Percentiles rank a stretch among this genome's conserved stretches.
Evolutionary conservation across 2,888 invertebrate species (phyloP).

Genomic region (Syritta pipiens): DNA sequence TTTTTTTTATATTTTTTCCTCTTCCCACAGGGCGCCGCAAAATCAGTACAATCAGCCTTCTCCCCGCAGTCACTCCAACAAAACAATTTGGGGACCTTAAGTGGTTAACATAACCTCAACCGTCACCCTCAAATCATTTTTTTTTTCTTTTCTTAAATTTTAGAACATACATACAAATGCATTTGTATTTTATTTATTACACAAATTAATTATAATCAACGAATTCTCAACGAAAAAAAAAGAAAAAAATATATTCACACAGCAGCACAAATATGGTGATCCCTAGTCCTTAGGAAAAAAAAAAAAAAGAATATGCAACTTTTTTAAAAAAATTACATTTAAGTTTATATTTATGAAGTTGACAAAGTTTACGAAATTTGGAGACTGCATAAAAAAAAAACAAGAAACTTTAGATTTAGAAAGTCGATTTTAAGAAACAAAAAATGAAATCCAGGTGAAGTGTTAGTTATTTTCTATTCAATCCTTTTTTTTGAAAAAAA

Average conservation of each 20-base stretch:
- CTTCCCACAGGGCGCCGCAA: slow-evolving; percentile 85
- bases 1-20: slow-evolving; percentile 10
- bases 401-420: too few species aligned
- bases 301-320: slow-evolving; percentile 4
- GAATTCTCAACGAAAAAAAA: slow-evolving; percentile 35
- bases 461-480: slow-evolving; percentile 19
- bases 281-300: slow-evolving; percentile 65
- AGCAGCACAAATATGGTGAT: slow-evolving; percentile 59
- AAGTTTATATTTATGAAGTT: slow-evolving; percentile 10
- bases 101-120: slow-evolving; percentile 31
- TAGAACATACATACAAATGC: too few species aligned
- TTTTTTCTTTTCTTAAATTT: too few species aligned
- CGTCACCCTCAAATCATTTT: too few species aligned
- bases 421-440: too few species aligned
- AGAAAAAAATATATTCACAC: slow-evolving; percentile 28
- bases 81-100: slow-evolving; percentile 36
- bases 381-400: slow-evolving; percentile 61
- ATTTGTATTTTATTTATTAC: slow-evolving; percentile 53
- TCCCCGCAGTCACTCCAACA: slow-evolving; percentile 78
- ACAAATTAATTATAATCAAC: slow-evolving; percentile 23
- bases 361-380: slow-evolving; percentile 45
- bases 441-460: slow-evolving; percentile 39
- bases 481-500: too few species aligned
- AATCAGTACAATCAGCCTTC: slow-evolving; percentile 85
- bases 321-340: slow-evolving; percentile 5